A percentile compares a stretch with the other conserved stretches of the same genome.
phyloP scores from a whole-genome alignment of 2,888 invertebrate genomes.

The Carabus problematicus region DNA sequence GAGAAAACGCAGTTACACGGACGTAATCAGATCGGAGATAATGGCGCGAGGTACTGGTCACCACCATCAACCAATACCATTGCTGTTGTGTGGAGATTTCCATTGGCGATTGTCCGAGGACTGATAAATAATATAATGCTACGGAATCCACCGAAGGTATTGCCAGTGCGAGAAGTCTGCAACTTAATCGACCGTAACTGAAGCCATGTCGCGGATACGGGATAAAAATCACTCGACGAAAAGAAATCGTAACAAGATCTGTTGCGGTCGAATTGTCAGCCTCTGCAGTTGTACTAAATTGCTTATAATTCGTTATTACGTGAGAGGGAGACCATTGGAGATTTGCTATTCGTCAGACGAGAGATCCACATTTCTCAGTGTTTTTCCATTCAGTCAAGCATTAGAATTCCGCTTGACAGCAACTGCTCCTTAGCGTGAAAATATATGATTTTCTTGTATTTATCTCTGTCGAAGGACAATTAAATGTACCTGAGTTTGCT shows the following conservation, averaged over 20 bases:
- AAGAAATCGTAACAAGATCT: constrained; percentile 55
- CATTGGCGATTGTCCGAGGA: neutral
- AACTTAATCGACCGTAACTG: constrained; percentile 34
- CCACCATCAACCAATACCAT: neutral
- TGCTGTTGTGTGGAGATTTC: neutral
- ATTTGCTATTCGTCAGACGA: constrained; percentile 22
- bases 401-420: neutral
- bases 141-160: constrained; percentile 2
- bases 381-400: constrained; percentile 9
- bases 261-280: constrained; percentile 53
- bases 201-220: constrained; percentile 14
- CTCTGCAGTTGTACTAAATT: constrained; percentile 49
- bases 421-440: constrained; percentile 10
- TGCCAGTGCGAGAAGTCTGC: neutral
- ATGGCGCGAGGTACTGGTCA: constrained; percentile 6
- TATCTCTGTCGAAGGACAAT: constrained; percentile 44
- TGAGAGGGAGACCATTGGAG: constrained; percentile 42
- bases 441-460: constrained; percentile 30
- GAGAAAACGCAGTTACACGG: constrained; percentile 25
- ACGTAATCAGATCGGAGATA: constrained; percentile 23
- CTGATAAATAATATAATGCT: constrained; percentile 28
- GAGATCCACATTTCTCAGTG: constrained; percentile 8
- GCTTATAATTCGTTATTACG: constrained; percentile 52
- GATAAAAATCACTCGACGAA: constrained; percentile 50
- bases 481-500: constrained; percentile 43